Percentiles rank a stretch among this genome's conserved stretches.
phyloP scores from a whole-genome alignment of 2,888 invertebrate genomes.

The Chydorus sphaericus region DNA sequence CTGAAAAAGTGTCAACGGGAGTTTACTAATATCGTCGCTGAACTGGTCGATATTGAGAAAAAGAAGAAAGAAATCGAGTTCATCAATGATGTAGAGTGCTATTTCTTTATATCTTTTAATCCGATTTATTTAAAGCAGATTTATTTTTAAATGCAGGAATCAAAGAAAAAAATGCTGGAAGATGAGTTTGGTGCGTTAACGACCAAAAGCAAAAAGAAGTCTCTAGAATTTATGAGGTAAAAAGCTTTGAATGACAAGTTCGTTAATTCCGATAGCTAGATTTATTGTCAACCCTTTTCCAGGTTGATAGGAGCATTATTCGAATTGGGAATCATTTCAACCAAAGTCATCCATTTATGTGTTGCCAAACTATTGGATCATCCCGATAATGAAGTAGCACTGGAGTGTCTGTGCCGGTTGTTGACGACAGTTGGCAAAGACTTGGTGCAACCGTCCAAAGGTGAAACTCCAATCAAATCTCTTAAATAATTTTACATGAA shows the following conservation, averaged over 20 bases:
- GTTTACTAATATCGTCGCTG: constrained; percentile 67
- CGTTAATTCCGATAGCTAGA: no score
- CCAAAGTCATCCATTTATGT: constrained; percentile 74
- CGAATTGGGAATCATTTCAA: constrained; percentile 75
- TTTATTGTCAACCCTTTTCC: no score
- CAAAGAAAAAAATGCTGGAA: constrained; percentile 57
- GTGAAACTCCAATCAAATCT: no score
- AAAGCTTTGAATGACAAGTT: no score
- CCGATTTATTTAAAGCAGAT: neutral
- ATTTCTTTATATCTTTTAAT: no score
- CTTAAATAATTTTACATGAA: no score
- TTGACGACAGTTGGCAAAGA: constrained; percentile 73
- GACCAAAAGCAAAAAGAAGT: constrained; percentile 59
- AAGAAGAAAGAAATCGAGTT: constrained; percentile 41
- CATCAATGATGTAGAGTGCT: constrained; percentile 29
- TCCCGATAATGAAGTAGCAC: constrained; percentile 67
- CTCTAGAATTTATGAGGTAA: constrained; percentile 85
- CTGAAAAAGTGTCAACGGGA: constrained; percentile 74
- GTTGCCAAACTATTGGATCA: constrained; percentile 57
- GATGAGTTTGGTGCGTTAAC: constrained; percentile 58
- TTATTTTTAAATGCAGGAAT: constrained; percentile 28
- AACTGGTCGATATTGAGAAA: constrained; percentile 41
- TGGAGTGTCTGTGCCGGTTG: constrained; percentile 84
- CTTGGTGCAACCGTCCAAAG: no score
- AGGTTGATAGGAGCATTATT: constrained; percentile 78